Evolutionary conservation across 2,113 vertebrate species (phyloP).

Genomic region (Craseonycteris thonglongyai): DNA sequence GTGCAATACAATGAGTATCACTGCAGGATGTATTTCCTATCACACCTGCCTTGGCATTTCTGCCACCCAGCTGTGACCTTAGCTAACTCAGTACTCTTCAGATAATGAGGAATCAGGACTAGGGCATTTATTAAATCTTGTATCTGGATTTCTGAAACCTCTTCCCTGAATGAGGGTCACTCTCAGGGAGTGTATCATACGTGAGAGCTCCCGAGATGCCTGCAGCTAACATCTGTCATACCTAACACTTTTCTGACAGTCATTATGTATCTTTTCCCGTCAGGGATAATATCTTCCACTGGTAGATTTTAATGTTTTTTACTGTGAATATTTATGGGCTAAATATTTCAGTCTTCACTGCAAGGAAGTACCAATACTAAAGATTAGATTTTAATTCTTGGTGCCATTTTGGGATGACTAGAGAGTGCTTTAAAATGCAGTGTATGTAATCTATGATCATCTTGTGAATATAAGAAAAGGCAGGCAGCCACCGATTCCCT

Average conservation of each 20-base stretch:
- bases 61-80: not conserved
- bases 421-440: not conserved
- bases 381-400: not conserved
- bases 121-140: not conserved
- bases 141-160: not conserved
- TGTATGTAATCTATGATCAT: constrained; percentile 46
- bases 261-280: not conserved
- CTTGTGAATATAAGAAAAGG: constrained; percentile 17
- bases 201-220: not conserved
- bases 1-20: not conserved
- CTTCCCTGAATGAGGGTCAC: not conserved
- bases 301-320: not conserved
- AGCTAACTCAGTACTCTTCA: not conserved
- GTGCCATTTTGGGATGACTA: not conserved
- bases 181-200: not conserved
- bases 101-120: not conserved
- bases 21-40: not conserved
- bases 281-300: not conserved
- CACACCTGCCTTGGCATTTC: not conserved
- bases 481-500: not conserved
- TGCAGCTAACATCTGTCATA: not conserved
- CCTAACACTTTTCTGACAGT: not conserved
- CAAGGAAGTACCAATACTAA: not conserved
- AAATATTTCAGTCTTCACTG: not conserved
- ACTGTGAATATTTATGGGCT: not conserved